These are phyloP conservation scores for Temnothorax nylanderi DNA, from an alignment of 1,140 invertebrate genomes.

Conservation along the genomic window DNA sequence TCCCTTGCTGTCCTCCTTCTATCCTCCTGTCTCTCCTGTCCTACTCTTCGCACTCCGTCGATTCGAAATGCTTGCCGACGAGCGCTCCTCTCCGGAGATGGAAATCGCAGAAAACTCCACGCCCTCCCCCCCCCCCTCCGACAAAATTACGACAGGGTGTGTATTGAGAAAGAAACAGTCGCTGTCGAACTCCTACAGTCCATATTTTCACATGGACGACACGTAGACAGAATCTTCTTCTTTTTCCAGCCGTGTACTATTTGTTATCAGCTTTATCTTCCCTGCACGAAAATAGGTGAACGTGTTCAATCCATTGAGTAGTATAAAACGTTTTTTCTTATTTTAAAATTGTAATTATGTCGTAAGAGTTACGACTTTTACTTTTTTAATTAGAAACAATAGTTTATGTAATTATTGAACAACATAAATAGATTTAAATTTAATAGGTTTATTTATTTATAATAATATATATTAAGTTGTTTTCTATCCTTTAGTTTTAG, in stretches of 20 bases:
- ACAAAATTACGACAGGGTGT: slow-evolving; percentile 42
- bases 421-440: background rate
- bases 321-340: background rate
- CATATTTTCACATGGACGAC: slow-evolving; percentile 39
- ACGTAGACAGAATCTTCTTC: slow-evolving; percentile 8
- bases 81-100: slow-evolving; percentile 44
- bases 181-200: background rate
- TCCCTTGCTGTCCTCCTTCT: background rate
- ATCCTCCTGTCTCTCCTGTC: background rate
- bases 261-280: slow-evolving; percentile 30
- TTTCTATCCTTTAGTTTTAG: background rate
- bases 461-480: background rate
- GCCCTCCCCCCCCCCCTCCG: background rate
- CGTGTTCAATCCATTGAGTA: background rate
- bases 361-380: background rate
- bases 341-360: background rate
- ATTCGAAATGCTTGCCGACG: slow-evolving; percentile 2
- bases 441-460: background rate
- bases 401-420: background rate
- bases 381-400: background rate
- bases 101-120: slow-evolving; percentile 54
- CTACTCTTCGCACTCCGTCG: slow-evolving; percentile 42
- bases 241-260: slow-evolving; percentile 4
- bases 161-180: slow-evolving; percentile 35
- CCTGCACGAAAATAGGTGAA: background rate